Evolutionary conservation across 2,888 invertebrate genomes (phyloP).

Genomic region (Heliconius ethilla): DNA sequence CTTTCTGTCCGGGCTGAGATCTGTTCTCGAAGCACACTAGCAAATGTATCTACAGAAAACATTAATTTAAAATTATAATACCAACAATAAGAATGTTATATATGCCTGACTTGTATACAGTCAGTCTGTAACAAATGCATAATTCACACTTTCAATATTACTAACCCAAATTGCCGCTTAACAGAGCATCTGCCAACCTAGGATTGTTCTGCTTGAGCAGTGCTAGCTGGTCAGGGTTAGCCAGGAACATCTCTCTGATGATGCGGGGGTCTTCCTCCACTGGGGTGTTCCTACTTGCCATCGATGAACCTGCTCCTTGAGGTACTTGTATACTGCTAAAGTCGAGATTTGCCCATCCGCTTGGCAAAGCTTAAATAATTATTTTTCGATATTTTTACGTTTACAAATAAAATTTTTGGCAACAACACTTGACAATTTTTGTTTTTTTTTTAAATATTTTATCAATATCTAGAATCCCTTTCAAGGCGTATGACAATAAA

Average conservation of each 20-base stretch:
- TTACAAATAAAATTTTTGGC: constrained; percentile 26
- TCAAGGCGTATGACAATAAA: constrained; percentile 32
- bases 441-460: constrained; percentile 41
- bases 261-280: constrained; percentile 91
- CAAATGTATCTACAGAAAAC: constrained; percentile 86
- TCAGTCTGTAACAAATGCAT: constrained; percentile 11
- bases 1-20: constrained; percentile 90
- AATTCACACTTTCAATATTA: constrained; percentile 47
- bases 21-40: constrained; percentile 90
- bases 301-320: constrained; percentile 61
- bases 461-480: constrained; percentile 20
- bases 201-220: constrained; percentile 96
- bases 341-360: constrained; percentile 85
- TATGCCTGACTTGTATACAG: background rate
- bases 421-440: constrained; percentile 40
- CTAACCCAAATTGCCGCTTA: constrained; percentile 90
- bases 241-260: constrained; percentile 92
- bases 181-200: constrained; percentile 93
- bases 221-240: constrained; percentile 95
- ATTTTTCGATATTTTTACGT: constrained; percentile 44
- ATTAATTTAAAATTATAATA: constrained; percentile 44
- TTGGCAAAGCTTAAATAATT: constrained; percentile 63
- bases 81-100: constrained; percentile 28
- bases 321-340: constrained; percentile 94
- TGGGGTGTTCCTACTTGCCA: constrained; percentile 67